phyloP scores from a whole-genome alignment of 1,140 invertebrate species.

The Nephotettix cincticeps region DNA sequence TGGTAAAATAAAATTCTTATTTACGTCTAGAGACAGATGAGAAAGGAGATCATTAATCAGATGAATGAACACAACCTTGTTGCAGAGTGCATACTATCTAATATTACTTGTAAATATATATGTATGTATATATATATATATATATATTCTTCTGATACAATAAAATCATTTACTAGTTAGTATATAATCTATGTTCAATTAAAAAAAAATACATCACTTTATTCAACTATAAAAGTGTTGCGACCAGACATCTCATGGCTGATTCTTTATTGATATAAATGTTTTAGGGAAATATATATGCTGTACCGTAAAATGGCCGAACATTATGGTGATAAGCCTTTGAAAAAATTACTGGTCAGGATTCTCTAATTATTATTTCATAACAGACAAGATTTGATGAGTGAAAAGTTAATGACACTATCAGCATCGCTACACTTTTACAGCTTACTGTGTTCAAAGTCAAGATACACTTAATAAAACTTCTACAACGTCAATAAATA shows the following conservation, averaged over 20 bases:
- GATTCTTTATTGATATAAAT: too few species aligned
- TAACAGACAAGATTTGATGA: not conserved
- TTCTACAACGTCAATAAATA: not conserved
- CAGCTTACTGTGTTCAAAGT: not conserved
- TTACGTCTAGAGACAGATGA: too few species aligned
- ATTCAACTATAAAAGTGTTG: slow-evolving; percentile 5
- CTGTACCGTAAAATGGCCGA: not conserved
- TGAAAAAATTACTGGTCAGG: not conserved
- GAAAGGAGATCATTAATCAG: too few species aligned
- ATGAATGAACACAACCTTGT: not conserved
- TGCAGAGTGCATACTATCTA: slow-evolving; percentile 6
- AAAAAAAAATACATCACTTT: not conserved
- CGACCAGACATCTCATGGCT: not conserved
- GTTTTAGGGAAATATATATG: not conserved
- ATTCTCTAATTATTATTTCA: not conserved
- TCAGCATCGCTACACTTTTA: slow-evolving; percentile 1
- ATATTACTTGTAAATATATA: slow-evolving; percentile 4
- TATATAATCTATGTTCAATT: not conserved
- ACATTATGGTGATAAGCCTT: not conserved
- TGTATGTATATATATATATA: slow-evolving; percentile 2
- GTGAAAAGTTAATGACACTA: not conserved
- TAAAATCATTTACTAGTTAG: slow-evolving; percentile 10
- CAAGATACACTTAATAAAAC: slow-evolving; percentile 6
- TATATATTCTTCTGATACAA: slow-evolving; percentile 1
- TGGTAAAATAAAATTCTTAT: too few species aligned